Evolutionary conservation across 2,888 invertebrate species (phyloP), one percentile per base, ranked within the genome.

Genomic region (Psococerastis gibbosa): DNA sequence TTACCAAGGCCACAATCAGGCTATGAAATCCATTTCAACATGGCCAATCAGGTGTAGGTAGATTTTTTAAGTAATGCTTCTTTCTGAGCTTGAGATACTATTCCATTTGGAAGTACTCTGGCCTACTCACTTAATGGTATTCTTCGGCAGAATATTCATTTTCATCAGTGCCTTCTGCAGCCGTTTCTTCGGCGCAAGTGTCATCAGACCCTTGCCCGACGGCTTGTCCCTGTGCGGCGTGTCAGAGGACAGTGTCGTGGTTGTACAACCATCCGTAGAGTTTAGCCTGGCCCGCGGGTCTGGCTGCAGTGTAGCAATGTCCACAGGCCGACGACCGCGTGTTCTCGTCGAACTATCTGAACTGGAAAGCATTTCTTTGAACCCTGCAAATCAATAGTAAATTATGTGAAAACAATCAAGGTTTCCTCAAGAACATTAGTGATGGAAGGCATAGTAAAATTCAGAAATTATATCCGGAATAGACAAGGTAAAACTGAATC

Each of bases 61-160:
- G n/a, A n/a, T n/a, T n/a, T n/a, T n/a, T n/a, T n/a, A n/a, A n/a
- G n/a, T n/a, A n/a, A n/a, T n/a, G n/a, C n/a, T n/a, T n/a, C n/a
- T n/a, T n/a, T n/a, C n/a, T n/a, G n/a, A n/a, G n/a, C n/a, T n/a
- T n/a, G n/a, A n/a, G n/a, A n/a, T n/a, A n/a, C n/a, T n/a, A n/a
- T n/a, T n/a, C n/a, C n/a, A n/a, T n/a, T n/a, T n/a, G n/a, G n/a
- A n/a, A n/a, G n/a, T n/a, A n/a, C n/a, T n/a, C n/a, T n/a, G n/a
- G n/a, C n/a, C n/a, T 6, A 55, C 60, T 55, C 45, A 63, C 62
- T 67, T 68, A 49, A 82, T 78, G 50, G 76, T 75, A 62, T 83
- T 82, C 67, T 83, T 85, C 54, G 82, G 82, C 53, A 85, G 68
- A 56, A 91, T 77, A 61, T 88, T 89, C 74, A 89, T 84, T 65